Percentiles rank a stretch among this genome's conserved stretches.
These are phyloP conservation scores for Nudaria mundana DNA, from an alignment of 2,888 invertebrate species.

Conservation along the genomic window DNA sequence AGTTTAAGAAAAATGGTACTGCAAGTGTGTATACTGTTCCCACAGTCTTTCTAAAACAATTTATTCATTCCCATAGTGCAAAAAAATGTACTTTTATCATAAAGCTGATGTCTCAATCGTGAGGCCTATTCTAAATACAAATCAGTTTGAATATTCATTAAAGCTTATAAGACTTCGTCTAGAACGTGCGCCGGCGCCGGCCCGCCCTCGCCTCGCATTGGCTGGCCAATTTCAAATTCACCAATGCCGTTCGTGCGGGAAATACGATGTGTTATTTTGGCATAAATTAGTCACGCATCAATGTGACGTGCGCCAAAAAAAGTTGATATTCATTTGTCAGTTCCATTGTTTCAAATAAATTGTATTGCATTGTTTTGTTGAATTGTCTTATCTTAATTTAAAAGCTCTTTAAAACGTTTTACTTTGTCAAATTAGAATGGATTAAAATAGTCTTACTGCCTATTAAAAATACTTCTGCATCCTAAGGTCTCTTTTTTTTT, in stretches of 20 bases:
- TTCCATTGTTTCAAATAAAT: constrained; percentile 31
- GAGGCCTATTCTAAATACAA: constrained; percentile 32
- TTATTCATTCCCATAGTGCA: constrained; percentile 26
- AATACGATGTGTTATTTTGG: constrained; percentile 69
- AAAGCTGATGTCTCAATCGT: constrained; percentile 31
- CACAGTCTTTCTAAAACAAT: constrained; percentile 14
- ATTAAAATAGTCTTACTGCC: no score
- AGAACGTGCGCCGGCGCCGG: constrained; percentile 67
- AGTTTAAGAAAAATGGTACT: no score
- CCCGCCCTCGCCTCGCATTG: constrained; percentile 71
- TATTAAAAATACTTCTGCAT: no score
- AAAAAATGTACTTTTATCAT: constrained; percentile 21
- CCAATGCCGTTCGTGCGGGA: constrained; percentile 60
- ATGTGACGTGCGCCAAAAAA: constrained; percentile 42
- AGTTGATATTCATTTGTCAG: constrained; percentile 23
- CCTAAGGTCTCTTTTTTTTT: no score
- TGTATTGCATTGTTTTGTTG: constrained; percentile 9
- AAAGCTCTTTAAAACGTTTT: no score
- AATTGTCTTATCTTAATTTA: constrained; percentile 4
- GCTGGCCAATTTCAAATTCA: constrained; percentile 57
- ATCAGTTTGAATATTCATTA: constrained; percentile 67
- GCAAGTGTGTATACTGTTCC: background rate
- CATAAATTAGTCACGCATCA: constrained; percentile 77
- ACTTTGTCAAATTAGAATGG: no score
- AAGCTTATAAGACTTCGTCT: constrained; percentile 43